Base-by-base conservation (phyloP, 2,888 invertebrate genomes). In the Magallana nippona region DNA sequence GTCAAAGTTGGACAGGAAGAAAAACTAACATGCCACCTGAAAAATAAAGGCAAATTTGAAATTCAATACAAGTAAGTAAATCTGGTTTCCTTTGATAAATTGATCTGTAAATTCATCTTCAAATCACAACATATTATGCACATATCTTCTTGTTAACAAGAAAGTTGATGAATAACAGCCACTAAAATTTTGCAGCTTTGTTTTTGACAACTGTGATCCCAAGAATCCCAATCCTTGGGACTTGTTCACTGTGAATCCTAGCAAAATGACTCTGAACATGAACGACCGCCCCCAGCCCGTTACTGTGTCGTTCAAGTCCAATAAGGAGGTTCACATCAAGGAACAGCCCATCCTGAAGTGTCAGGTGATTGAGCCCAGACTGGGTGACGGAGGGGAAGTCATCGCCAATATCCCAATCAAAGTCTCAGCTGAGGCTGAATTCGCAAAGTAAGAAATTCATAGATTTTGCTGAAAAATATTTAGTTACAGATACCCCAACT, bases 11-110 rank as follows among this genome's bases (percentile, higher is more conserved):
- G 89, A 63, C 94, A 94, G 81, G 94, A 94, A 84, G 89, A 91
- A 56, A 94, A 93, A 88, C 93, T 93, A 86, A 89, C 89, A 15
- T 93, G 93, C 85, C 91, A 93, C 0, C 89, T 94, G 85, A 94
- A 94, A 86, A 94, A 94, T 90, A 94, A 94, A 89, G 94, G 94
- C 56, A 94, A 94, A 93, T 94, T 94, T 89, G 94, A 94, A 85
- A 93, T 94, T 84, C 88, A 89, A 77, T 94, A 90, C 89, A 91
- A 90, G 94, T 94, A 89, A 90, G 93, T 91, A 44, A 44, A 44
- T 44, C 44, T 44, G 44, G 44, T 44, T 44, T 44, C 44, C 3
- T 44, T 56, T 19, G 17, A 17, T 19, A 60, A 19, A 60, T 17
- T 19, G 19, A 10, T 60, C n/a, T 60, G n/a, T 17, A 60, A n/a